Evolutionary conservation across 2,113 vertebrate genomes (phyloP).

Genomic region (Ivindomyrus marchei): DNA sequence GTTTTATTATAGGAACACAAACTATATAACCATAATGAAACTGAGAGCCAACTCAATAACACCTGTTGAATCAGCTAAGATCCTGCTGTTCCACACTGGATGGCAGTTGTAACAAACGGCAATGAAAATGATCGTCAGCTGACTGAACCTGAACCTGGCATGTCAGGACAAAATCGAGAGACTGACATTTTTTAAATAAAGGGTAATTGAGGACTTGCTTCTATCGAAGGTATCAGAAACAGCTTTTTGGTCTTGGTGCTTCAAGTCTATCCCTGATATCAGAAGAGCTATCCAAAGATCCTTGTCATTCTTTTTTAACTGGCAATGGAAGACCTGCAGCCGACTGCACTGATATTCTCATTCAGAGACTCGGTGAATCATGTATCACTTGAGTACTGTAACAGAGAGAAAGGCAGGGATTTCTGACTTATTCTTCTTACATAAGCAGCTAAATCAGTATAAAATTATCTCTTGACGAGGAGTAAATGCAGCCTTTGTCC

Average conservation of each 20-base stretch:
- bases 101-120: neutral
- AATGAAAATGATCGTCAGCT: neutral
- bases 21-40: neutral
- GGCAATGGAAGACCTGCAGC: neutral
- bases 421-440: neutral
- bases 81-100: neutral
- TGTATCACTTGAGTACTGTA: neutral
- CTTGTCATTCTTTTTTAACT: neutral
- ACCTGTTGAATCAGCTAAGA: neutral
- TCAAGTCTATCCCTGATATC: neutral
- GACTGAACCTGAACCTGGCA: neutral
- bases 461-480: neutral
- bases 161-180: neutral
- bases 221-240: neutral
- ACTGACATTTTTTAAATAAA: neutral
- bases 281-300: neutral
- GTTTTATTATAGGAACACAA: neutral
- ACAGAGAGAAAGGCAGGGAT: neutral
- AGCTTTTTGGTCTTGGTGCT: neutral
- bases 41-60: neutral
- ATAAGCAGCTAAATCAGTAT: neutral
- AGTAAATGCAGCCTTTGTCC: neutral
- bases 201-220: neutral
- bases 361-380: neutral
- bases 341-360: neutral